phyloP scores from a whole-genome alignment of 1,140 invertebrate species.

The Heterodera schachtii region DNA sequence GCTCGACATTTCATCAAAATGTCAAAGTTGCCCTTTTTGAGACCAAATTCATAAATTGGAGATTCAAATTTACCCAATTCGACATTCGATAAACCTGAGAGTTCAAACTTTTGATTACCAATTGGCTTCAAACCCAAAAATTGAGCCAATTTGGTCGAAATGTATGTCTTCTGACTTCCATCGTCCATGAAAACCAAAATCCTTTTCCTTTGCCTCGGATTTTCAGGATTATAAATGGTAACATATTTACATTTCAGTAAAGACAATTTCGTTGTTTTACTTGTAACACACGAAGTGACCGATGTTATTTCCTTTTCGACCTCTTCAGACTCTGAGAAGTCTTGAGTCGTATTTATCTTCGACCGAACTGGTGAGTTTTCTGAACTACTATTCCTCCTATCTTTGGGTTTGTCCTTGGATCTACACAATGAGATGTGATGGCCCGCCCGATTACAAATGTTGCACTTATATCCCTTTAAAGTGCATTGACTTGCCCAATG shows the following conservation, averaged over 20 bases:
- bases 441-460: background rate
- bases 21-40: too few species aligned
- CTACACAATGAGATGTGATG: background rate
- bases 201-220: background rate
- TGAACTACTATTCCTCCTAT: background rate
- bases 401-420: background rate
- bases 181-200: conserved; percentile 2
- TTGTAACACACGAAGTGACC: background rate
- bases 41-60: too few species aligned
- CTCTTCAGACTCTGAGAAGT: too few species aligned
- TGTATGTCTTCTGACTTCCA: conserved; percentile 4
- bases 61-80: too few species aligned
- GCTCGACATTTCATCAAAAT: too few species aligned
- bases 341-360: background rate
- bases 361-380: background rate
- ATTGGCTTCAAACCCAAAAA: background rate
- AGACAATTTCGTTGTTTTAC: background rate
- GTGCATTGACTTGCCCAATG: background rate
- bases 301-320: background rate
- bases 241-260: background rate
- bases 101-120: conserved; percentile 1
- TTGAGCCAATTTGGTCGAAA: background rate
- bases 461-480: background rate
- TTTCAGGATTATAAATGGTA: background rate
- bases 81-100: background rate